Percentiles rank a stretch among this genome's conserved stretches.
Evolutionary conservation across 2,113 vertebrate genomes (phyloP).

Genomic region (Sturnus vulgaris): DNA sequence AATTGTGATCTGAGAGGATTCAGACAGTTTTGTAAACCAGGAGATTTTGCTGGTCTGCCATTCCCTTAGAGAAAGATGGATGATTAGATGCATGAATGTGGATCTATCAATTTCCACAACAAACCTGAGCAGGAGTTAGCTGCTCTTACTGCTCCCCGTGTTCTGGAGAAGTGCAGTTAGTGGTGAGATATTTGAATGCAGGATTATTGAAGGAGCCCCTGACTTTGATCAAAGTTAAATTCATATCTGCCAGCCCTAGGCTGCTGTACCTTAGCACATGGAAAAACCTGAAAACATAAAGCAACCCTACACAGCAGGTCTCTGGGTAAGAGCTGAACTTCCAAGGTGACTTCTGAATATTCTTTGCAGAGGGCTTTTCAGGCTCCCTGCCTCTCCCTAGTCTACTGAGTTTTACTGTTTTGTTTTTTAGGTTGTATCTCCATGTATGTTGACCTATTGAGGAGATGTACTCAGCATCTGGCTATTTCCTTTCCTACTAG

Average conservation of each 20-base stretch:
- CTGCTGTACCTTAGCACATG: neutral
- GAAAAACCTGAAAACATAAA: neutral
- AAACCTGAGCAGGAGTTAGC: neutral
- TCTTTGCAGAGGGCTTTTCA: neutral
- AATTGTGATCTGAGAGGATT: neutral
- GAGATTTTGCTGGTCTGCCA: neutral
- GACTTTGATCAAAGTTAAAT: neutral
- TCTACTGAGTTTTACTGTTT: neutral
- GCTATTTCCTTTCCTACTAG: neutral
- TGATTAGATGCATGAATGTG: neutral
- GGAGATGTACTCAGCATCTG: neutral
- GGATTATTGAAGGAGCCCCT: neutral
- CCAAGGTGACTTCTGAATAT: neutral
- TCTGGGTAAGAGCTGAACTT: neutral
- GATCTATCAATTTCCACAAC: neutral
- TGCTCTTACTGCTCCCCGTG: neutral
- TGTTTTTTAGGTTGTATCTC: neutral
- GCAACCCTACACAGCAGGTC: neutral
- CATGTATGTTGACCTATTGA: neutral
- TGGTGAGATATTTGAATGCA: neutral
- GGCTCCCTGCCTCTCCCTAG: neutral
- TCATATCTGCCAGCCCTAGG: neutral
- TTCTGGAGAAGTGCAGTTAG: neutral
- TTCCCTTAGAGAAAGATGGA: neutral
- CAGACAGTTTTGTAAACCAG: neutral